Conservation (phyloP, 2,888 invertebrate species). For the Crematogaster levior region DNA sequence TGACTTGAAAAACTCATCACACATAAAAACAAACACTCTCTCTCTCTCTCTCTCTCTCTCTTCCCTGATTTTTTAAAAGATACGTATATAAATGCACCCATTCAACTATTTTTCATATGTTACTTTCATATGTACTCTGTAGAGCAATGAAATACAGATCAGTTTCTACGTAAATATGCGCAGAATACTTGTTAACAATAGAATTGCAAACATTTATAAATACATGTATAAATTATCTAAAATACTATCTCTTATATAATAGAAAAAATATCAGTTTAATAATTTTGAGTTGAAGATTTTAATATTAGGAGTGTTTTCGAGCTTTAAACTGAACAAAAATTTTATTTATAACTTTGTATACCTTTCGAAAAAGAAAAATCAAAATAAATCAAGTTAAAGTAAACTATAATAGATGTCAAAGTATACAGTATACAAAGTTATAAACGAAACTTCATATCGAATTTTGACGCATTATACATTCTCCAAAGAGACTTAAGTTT, state of each 20-base stretch:
- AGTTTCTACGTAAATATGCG: no score
- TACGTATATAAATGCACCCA: not conserved
- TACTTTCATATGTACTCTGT: no score
- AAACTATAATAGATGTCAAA: not conserved
- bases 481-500: not conserved
- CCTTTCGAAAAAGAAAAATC: not conserved
- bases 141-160: no score
- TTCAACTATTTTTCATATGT: constrained; percentile 6
- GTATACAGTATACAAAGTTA: not conserved
- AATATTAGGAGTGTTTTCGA: not conserved
- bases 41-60: no score
- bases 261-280: not conserved
- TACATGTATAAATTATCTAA: no score
- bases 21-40: not conserved
- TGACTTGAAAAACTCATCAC: constrained; percentile 2
- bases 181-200: no score
- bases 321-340: not conserved
- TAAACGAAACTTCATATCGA: not conserved
- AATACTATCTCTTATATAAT: no score
- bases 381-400: not conserved
- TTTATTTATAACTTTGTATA: not conserved
- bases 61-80: not conserved
- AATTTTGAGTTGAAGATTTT: not conserved
- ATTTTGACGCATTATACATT: not conserved
- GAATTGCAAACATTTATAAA: no score